A percentile compares a stretch with the other conserved stretches of the same genome.
Conservation (phyloP, 1,140 invertebrate species). For the Drosophila kohkoa region DNA sequence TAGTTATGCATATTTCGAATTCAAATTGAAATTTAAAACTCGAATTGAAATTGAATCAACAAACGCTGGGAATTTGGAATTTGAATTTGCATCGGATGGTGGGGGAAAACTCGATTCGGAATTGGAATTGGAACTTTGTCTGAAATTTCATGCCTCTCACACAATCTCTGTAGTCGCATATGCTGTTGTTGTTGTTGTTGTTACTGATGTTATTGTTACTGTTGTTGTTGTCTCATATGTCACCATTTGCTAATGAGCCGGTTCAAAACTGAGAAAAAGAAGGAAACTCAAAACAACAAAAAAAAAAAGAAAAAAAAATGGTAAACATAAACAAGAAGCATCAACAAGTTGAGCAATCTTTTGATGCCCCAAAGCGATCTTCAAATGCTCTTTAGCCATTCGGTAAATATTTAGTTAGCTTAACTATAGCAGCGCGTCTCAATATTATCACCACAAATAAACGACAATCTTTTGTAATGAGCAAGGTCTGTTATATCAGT, state of each 20-base stretch:
- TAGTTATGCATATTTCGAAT: conserved; percentile 15
- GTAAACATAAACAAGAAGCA: conserved; percentile 53
- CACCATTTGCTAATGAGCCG: conserved; percentile 51
- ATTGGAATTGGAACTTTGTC: conserved; percentile 18
- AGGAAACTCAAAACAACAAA: neutral
- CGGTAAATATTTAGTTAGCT: conserved; percentile 24
- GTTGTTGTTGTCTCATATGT: conserved; percentile 44
- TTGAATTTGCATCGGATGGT: conserved; percentile 3
- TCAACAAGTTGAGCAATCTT: conserved; percentile 38
- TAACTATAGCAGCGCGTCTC: neutral
- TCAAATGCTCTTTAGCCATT: conserved; percentile 14
- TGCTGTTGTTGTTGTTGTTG: conserved; percentile 11
- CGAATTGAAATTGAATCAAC: conserved; percentile 20
- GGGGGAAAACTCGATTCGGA: conserved; percentile 10
- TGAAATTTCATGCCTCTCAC: conserved; percentile 38
- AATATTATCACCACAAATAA: conserved; percentile 9
- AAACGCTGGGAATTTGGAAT: conserved; percentile 14
- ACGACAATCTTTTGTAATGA: conserved; percentile 1
- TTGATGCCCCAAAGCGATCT: conserved; percentile 6
- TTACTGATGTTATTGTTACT: conserved; percentile 13
- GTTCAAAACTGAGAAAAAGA: conserved; percentile 9
- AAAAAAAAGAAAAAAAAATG: conserved; percentile 25
- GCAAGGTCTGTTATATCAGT: neutral
- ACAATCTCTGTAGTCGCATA: conserved; percentile 22
- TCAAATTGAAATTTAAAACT: neutral